Percentiles rank a stretch among this genome's conserved stretches.
These are phyloP conservation scores for Falco berigora DNA, from an alignment of 2,797 vertebrate species.

Conservation along the genomic window DNA sequence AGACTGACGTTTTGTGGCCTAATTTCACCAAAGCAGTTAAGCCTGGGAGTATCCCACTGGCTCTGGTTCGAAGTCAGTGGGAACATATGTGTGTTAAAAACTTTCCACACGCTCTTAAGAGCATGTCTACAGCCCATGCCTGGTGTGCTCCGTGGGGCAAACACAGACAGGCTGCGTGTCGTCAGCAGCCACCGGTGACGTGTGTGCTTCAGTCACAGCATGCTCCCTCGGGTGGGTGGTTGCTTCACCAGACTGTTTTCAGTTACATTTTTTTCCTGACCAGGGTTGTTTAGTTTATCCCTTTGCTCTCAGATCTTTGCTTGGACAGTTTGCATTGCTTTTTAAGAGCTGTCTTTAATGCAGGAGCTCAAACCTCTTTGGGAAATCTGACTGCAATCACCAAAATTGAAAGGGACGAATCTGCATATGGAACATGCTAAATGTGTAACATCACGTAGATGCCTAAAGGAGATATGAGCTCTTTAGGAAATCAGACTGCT, in stretches of 20 bases:
- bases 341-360: neutral
- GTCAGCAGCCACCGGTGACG: neutral
- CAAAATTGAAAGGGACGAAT: neutral
- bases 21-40: neutral
- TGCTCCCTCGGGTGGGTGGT: neutral
- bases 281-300: neutral
- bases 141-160: neutral
- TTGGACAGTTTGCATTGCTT: neutral
- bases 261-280: neutral
- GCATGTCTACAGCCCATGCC: neutral
- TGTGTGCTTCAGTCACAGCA: neutral
- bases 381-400: neutral
- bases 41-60: neutral
- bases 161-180: neutral
- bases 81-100: neutral
- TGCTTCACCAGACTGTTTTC: neutral
- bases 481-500: neutral
- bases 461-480: neutral
- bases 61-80: neutral
- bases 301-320: neutral
- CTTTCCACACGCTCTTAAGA: neutral
- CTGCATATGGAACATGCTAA: neutral
- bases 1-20: neutral
- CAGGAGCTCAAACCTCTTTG: neutral
- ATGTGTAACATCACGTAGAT: rapidly evolving